phyloP scores from a whole-genome alignment of 2,113 vertebrate genomes.

The Monarcha castaneiventris region DNA sequence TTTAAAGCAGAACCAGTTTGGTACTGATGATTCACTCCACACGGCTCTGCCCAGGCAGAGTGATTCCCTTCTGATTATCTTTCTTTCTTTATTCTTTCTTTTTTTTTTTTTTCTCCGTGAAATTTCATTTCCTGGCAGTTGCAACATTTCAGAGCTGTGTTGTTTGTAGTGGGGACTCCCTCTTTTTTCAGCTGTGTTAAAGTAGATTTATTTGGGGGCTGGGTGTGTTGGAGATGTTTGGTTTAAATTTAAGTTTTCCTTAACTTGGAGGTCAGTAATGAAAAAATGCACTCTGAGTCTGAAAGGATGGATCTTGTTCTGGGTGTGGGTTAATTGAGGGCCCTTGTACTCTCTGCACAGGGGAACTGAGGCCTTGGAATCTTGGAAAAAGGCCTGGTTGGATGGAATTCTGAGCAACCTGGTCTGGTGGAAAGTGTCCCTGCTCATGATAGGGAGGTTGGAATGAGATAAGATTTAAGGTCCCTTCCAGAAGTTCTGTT shows the following conservation, averaged over 20 bases:
- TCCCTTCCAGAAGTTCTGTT: not conserved
- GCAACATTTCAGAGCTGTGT: not conserved
- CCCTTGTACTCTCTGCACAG: not conserved
- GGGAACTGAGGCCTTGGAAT: not conserved
- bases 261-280: not conserved
- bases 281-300: not conserved
- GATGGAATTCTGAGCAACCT: not conserved
- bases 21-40: constrained; percentile 33
- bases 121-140: not conserved
- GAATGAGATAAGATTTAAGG: not conserved
- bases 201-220: not conserved
- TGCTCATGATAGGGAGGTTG: not conserved
- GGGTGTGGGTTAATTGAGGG: not conserved
- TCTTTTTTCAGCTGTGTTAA: accelerated
- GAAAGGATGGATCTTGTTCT: not conserved
- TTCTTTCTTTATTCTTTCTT: accelerated
- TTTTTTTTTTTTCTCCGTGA: accelerated
- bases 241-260: not conserved
- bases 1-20: constrained; percentile 36
- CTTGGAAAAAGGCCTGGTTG: not conserved
- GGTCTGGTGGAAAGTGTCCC: not conserved
- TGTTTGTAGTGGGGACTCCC: not conserved
- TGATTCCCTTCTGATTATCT: not conserved
- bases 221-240: not conserved
- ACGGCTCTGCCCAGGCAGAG: not conserved